Evolutionary conservation across 2,113 vertebrate genomes (phyloP).

Genomic region (Elephas maximus): DNA sequence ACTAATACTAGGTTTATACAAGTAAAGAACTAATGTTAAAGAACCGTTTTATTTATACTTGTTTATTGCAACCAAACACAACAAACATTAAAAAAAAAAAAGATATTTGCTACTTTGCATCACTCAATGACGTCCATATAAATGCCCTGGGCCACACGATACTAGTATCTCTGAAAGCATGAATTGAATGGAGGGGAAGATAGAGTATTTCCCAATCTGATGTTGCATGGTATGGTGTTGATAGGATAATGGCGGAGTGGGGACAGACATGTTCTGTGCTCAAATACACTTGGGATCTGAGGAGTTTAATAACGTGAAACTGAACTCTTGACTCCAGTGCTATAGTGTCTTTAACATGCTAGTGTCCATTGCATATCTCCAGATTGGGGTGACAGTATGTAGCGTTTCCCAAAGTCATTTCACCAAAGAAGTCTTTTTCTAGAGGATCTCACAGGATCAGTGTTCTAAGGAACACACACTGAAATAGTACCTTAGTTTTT

Average conservation of each 20-base stretch:
- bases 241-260: neutral
- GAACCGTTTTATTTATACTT: neutral
- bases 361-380: neutral
- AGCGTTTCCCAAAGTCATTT: neutral
- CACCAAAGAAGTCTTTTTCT: neutral
- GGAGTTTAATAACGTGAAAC: neutral
- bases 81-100: neutral
- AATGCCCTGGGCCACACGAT: neutral
- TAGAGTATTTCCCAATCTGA: neutral
- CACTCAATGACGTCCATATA: neutral
- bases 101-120: neutral
- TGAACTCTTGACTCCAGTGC: neutral
- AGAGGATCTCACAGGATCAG: neutral
- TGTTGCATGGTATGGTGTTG: neutral
- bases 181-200: neutral
- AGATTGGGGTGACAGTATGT: no score
- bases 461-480: neutral
- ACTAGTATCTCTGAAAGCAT: rapidly evolving
- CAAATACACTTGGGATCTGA: neutral
- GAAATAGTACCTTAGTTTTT: neutral
- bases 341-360: neutral
- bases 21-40: neutral
- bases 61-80: neutral
- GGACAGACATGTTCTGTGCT: neutral
- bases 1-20: neutral